phyloP scores from a whole-genome alignment of 2,113 vertebrate genomes.

The Albula goreensis region DNA sequence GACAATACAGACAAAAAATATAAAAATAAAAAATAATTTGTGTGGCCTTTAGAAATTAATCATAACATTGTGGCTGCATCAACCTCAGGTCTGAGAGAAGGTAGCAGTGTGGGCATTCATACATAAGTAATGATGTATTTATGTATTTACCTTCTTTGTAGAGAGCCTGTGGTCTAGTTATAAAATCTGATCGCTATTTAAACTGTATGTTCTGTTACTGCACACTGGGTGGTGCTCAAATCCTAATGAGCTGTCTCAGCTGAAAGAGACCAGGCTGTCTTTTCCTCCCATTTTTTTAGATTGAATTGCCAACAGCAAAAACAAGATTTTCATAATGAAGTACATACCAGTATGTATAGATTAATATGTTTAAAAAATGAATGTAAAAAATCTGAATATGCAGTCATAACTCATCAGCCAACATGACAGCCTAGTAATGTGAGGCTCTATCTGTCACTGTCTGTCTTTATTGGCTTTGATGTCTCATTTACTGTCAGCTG shows the following conservation, averaged over 20 bases:
- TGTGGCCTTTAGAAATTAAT: neutral
- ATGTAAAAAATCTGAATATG: neutral
- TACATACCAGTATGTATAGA: neutral
- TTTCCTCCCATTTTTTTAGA: neutral
- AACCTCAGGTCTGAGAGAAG: no score
- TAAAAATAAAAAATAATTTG: neutral
- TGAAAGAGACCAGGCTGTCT: neutral
- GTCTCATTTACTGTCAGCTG: constrained; percentile 11
- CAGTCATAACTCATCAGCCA: neutral
- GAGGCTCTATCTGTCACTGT: neutral
- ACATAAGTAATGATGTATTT: no score
- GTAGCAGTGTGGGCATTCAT: no score
- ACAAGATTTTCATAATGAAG: neutral
- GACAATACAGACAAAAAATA: no score
- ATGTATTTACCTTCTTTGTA: neutral
- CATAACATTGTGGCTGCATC: no score
- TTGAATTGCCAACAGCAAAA: neutral
- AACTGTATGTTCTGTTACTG: neutral
- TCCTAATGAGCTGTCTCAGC: neutral
- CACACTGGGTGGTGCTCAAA: constrained; percentile 50
- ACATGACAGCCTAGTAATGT: neutral
- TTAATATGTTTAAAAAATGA: neutral
- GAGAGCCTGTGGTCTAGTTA: neutral
- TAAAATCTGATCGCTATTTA: neutral
- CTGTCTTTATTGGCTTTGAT: neutral